Base-by-base conservation (phyloP, 2,888 invertebrate genomes). In the Apodemia zela region DNA sequence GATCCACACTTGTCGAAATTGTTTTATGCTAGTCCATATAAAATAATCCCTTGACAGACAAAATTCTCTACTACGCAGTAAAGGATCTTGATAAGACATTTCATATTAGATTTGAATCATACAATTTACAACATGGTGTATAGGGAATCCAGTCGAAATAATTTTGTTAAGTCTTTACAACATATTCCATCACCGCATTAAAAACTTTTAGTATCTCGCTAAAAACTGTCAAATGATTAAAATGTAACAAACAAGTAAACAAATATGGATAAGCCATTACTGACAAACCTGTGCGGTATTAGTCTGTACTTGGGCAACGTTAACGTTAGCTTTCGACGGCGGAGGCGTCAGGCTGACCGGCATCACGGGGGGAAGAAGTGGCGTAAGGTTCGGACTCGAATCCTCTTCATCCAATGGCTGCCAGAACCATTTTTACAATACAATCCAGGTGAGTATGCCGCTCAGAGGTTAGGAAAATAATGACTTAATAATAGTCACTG, bases 321-420 rank as follows among this genome's bases (percentile, higher is more conserved):
- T 79, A 71, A 79, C n/a, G n/a, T n/a, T 69, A 68, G 75, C 72
- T 69, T 74, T 79, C 68, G 79, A 73, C 66, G 76, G 70, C 66
- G 76, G 70, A 70, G 74, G 71, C 65, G 73, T 73, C 67, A 77
- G 71, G 67, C 74, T 64, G 65, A 77, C 62, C 66, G 82, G 79
- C 72, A 82, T 71, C 78, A 69, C 78, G 67, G 83, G 82, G 73
- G 84, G 83, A 76, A 84, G 78, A 66, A 85, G 80, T 57, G 81
- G 73, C 71, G 85, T 84, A 72, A 85, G 76, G 57, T 77, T 80
- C 54, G 81, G 82, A 69, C 78, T 77, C 68, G 76, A 73, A 67
- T 76, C 72, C 60, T 77, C 81, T 68, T 83, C 85, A 61, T 80
- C 78, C 68, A 72, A 70, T 66, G 71, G 74, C 80, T 82, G 73